Percentiles rank a stretch among this genome's conserved stretches.
These are phyloP conservation scores for Sesia apiformis DNA, from an alignment of 2,888 invertebrate genomes.

Conservation along the genomic window DNA sequence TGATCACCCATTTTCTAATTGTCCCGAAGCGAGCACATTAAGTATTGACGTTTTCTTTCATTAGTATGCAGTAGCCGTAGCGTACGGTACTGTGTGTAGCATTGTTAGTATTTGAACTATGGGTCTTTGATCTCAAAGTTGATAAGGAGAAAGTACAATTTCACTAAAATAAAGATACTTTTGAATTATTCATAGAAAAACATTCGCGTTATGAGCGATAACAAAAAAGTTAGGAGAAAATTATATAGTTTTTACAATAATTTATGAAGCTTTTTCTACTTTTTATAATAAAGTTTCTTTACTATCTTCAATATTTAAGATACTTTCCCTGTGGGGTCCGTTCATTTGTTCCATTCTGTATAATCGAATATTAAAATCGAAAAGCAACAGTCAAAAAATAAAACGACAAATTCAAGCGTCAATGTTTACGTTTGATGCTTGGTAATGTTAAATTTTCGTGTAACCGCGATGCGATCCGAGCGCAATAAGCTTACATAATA, in stretches of 20 bases:
- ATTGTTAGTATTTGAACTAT: slow-evolving; percentile 30
- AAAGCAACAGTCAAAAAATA: no score
- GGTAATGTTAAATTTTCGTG: no score
- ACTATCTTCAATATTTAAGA: no score
- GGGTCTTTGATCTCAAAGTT: slow-evolving; percentile 41
- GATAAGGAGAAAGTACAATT: slow-evolving; percentile 57
- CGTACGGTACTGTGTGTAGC: slow-evolving; percentile 39
- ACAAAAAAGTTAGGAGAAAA: background rate
- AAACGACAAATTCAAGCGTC: no score
- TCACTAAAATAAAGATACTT: slow-evolving; percentile 26
- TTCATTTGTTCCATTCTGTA: no score
- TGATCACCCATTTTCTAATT: slow-evolving; percentile 36
- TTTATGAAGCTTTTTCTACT: no score
- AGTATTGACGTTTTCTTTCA: slow-evolving; percentile 21
- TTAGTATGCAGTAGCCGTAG: slow-evolving; percentile 44
- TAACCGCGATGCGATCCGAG: no score
- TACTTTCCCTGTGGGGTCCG: no score
- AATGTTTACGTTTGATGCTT: no score
- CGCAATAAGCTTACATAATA: no score
- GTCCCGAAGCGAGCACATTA: slow-evolving; percentile 19
- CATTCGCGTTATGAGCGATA: background rate
- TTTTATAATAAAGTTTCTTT: no score
- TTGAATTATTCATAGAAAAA: background rate
- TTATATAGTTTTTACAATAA: background rate
- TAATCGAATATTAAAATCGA: no score